Evolutionary conservation across 2,113 vertebrate genomes (phyloP).

Genomic region (Tricholaema leucomelas): DNA sequence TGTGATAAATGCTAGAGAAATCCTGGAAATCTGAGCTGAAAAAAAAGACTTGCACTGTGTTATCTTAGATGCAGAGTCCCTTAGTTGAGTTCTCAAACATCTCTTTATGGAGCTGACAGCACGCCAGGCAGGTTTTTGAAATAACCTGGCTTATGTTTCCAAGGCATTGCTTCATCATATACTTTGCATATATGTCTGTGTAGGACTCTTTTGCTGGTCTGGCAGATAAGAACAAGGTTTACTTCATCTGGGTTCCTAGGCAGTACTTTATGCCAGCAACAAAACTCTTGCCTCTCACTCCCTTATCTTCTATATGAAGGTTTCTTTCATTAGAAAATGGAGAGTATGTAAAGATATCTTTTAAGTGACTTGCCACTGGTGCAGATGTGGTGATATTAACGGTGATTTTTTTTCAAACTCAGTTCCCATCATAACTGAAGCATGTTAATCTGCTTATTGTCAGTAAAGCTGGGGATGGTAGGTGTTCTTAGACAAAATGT

Average conservation of each 20-base stretch:
- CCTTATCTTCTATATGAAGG: not conserved
- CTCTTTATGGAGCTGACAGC: not conserved
- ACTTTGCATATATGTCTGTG: not conserved
- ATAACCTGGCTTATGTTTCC: not conserved
- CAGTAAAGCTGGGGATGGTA: conserved; percentile 53
- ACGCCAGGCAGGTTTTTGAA: not conserved
- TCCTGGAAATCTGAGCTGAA: not conserved
- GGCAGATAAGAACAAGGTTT: not conserved
- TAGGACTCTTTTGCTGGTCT: not conserved
- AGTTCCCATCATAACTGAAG: conserved; percentile 15
- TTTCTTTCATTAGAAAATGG: not conserved
- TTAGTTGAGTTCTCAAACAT: not conserved
- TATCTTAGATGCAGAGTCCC: not conserved
- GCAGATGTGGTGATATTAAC: not conserved
- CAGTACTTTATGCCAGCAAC: not conserved
- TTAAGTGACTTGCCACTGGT: not conserved
- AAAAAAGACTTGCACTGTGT: not conserved
- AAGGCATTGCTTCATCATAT: not conserved
- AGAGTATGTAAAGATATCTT: not conserved
- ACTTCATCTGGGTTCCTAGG: not conserved
- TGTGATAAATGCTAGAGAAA: not conserved
- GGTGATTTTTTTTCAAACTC: conserved; percentile 12
- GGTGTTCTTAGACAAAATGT: conserved; percentile 63
- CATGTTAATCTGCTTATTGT: conserved; percentile 45
- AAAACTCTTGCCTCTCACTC: not conserved